Evolutionary conservation across 2,797 vertebrate genomes (phyloP).

Genomic region (Enteromius trimaculatus): DNA sequence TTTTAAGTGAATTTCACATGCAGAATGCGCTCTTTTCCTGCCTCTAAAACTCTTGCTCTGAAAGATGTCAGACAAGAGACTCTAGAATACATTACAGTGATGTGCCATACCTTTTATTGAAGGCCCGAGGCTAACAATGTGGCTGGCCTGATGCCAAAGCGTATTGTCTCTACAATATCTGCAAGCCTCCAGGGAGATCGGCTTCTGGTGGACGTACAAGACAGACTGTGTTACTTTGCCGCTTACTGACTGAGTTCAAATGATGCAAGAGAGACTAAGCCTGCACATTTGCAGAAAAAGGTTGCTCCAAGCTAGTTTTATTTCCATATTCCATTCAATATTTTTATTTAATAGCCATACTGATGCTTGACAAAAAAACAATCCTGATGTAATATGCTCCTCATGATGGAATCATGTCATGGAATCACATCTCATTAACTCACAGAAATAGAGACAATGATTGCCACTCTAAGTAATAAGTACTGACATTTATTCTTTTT

Average conservation of each 20-base stretch:
- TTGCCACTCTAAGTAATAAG: conserved; percentile 27
- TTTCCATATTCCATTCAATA: neutral
- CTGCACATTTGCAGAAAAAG: conserved; percentile 5
- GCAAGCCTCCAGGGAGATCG: conserved; percentile 33
- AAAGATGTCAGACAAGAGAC: conserved; percentile 32
- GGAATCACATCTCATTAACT: conserved; percentile 4
- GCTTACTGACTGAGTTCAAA: conserved; percentile 25
- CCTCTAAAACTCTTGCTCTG: conserved; percentile 16
- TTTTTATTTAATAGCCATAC: neutral
- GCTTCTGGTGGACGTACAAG: conserved; percentile 27
- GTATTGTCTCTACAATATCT: conserved; percentile 37
- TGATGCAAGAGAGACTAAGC: conserved; percentile 29
- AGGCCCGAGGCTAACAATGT: conserved; percentile 33
- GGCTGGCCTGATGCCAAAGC: conserved; percentile 43
- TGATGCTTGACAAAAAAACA: neutral
- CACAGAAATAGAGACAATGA: neutral
- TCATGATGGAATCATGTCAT: neutral
- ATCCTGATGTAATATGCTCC: neutral
- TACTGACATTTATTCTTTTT: conserved; percentile 10
- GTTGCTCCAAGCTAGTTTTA: neutral
- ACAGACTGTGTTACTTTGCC: conserved; percentile 15
- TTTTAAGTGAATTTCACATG: conserved; percentile 26
- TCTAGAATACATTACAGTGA: conserved; percentile 35
- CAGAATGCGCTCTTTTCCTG: neutral
- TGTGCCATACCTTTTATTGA: conserved; percentile 36